Percentiles rank a stretch among this genome's conserved stretches.
Evolutionary conservation across 2,888 invertebrate species (phyloP).

Genomic region (Hartigia nigra): DNA sequence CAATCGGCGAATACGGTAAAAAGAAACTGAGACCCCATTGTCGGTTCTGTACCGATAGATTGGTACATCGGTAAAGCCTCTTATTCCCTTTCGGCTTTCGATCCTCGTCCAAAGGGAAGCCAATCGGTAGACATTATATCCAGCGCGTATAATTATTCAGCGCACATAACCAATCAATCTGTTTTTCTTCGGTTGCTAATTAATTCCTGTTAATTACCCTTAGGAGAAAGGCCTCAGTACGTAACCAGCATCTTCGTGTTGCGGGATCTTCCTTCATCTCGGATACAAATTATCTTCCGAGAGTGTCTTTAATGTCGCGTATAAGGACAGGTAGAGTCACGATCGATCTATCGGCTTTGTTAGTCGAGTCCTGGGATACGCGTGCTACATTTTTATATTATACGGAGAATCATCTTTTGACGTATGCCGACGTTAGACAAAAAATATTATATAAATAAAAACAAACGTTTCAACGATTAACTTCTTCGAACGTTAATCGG

Average conservation of each 20-base stretch:
- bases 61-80: neutral
- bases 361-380: neutral
- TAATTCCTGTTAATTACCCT: constrained; percentile 59
- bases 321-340: neutral
- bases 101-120: neutral
- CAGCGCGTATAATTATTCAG: constrained; percentile 11
- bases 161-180: constrained; percentile 41
- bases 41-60: constrained; percentile 26
- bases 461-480: neutral
- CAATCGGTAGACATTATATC: neutral
- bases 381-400: neutral
- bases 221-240: constrained; percentile 30
- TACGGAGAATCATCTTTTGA: neutral
- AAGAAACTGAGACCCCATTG: constrained; percentile 41
- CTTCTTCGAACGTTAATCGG: neutral
- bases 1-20: constrained; percentile 41
- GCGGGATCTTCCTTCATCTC: constrained; percentile 34
- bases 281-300: constrained; percentile 36
- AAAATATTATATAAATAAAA: neutral
- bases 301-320: neutral
- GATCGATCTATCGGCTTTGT: neutral
- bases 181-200: constrained; percentile 49
- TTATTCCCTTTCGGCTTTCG: neutral
- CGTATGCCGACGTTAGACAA: neutral
- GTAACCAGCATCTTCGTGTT: constrained; percentile 29